Evolutionary conservation across 2,888 invertebrate genomes (phyloP).

Genomic region (Oscheius sp.): DNA sequence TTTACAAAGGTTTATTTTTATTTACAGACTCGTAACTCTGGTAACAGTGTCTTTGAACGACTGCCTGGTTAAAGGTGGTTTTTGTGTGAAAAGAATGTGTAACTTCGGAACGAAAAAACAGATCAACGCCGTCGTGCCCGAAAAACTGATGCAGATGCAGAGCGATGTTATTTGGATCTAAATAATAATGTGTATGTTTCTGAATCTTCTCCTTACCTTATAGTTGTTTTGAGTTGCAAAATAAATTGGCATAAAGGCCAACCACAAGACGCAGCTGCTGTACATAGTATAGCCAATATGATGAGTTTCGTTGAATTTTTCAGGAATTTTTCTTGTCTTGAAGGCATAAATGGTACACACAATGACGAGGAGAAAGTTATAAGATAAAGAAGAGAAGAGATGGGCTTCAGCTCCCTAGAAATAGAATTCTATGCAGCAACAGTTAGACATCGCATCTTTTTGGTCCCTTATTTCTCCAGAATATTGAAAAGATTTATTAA

Average conservation of each 20-base stretch:
- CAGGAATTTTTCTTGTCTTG: slow-evolving; percentile 83
- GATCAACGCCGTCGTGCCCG: slow-evolving; percentile 80
- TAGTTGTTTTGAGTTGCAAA: slow-evolving; percentile 74
- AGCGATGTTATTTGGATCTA: slow-evolving; percentile 81
- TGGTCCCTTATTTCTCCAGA: too few relatives aligned
- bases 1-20: too few relatives aligned
- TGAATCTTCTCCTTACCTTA: too few relatives aligned
- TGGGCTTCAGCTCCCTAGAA: slow-evolving; percentile 78
- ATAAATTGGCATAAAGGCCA: slow-evolving; percentile 76
- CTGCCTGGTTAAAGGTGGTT: too few relatives aligned
- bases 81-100: background rate
- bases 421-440: too few relatives aligned
- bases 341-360: slow-evolving; percentile 83
- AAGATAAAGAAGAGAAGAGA: slow-evolving; percentile 80
- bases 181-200: too few relatives aligned
- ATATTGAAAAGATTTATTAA: too few relatives aligned
- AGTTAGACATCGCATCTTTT: too few relatives aligned
- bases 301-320: slow-evolving; percentile 74
- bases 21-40: too few relatives aligned
- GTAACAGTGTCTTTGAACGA: too few relatives aligned
- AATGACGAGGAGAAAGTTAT: slow-evolving; percentile 81
- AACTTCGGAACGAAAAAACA: slow-evolving; percentile 81
- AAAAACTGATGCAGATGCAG: slow-evolving; percentile 82
- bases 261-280: slow-evolving; percentile 83
- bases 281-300: slow-evolving; percentile 84